Percentiles rank a stretch among this genome's conserved stretches.
These are phyloP conservation scores for Lagodon rhomboides DNA, from an alignment of 2,797 vertebrate genomes.

Conservation along the genomic window DNA sequence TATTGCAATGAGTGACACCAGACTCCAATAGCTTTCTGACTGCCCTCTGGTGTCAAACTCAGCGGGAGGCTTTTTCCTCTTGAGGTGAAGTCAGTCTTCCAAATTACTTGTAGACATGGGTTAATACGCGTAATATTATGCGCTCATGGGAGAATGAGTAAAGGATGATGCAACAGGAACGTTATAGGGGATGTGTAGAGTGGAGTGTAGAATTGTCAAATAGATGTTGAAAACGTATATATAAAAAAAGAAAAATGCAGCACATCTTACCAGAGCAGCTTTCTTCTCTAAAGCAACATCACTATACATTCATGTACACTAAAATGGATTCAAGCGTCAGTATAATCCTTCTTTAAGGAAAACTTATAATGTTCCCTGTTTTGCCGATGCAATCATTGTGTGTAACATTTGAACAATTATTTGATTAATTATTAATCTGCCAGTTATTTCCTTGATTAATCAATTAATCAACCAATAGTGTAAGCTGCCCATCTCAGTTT, in stretches of 20 bases:
- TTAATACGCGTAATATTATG: conserved; percentile 6
- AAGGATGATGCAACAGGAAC: conserved; percentile 25
- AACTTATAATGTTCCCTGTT: no score
- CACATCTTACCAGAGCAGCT: neutral
- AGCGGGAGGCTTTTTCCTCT: conserved; percentile 8
- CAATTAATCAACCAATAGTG: no score
- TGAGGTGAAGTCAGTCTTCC: conserved; percentile 8
- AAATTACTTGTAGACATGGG: conserved; percentile 24
- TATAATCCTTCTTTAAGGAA: no score
- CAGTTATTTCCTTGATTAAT: no score
- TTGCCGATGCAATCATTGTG: no score
- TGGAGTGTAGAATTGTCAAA: neutral
- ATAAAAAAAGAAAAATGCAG: neutral
- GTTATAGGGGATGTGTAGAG: neutral
- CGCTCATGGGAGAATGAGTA: conserved; percentile 6
- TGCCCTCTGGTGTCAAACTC: conserved; percentile 43
- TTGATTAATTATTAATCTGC: no score
- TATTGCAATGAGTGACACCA: conserved; percentile 26
- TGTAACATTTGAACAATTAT: no score
- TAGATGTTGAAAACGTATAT: neutral
- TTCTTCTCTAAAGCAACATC: neutral
- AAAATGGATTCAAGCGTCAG: neutral
- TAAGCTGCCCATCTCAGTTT: no score
- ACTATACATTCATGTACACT: neutral
- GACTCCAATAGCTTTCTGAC: conserved; percentile 25